Conservation (phyloP, 2,113 vertebrate genomes). For the Otocyon megalotis region DNA sequence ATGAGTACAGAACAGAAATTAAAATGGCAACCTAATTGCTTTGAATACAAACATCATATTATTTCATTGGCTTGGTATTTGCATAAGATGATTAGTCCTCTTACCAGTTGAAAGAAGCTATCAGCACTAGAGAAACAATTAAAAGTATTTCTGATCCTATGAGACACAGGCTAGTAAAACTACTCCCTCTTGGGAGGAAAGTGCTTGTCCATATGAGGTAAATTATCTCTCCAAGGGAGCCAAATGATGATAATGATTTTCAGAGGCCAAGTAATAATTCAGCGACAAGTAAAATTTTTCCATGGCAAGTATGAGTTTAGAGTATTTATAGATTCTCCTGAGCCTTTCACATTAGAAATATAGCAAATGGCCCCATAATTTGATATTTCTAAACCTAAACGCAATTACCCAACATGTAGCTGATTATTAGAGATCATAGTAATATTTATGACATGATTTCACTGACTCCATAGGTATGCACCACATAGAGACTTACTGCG, state of each 20-base stretch:
- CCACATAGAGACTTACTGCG: neutral
- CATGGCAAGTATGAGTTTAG: conserved; percentile 74
- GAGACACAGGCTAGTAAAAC: conserved; percentile 65
- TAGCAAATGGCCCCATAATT: conserved; percentile 78
- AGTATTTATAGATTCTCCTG: conserved; percentile 76
- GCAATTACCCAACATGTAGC: conserved; percentile 61
- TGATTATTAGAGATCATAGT: conserved; percentile 54
- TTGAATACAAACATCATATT: conserved; percentile 76
- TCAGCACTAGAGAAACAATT: conserved; percentile 77
- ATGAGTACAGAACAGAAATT: conserved; percentile 61
- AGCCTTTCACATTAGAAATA: conserved; percentile 76
- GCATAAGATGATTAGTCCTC: conserved; percentile 79
- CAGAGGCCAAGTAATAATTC: conserved; percentile 80
- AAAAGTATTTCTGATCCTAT: conserved; percentile 77
- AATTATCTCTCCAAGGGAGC: conserved; percentile 82
- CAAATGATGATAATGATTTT: conserved; percentile 82
- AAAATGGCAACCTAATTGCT: conserved; percentile 60
- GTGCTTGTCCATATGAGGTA: conserved; percentile 79
- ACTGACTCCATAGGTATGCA: neutral
- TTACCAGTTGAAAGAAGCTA: conserved; percentile 77
- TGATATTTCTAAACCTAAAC: conserved; percentile 71
- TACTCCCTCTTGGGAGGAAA: conserved; percentile 77
- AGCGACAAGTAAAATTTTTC: conserved; percentile 77
- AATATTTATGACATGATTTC: conserved; percentile 36
- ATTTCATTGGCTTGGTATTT: conserved; percentile 77